Percentiles rank a stretch among this genome's conserved stretches.
Conservation (phyloP, 2,113 vertebrate genomes). For the human (Homo sapiens) region GRCh38 chr3:114412001-114412500, state of each 20-base stretch:
- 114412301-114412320: neutral
- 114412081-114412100: neutral
- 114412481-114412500: constrained; percentile 2
- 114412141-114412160: neutral
- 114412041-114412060: neutral
- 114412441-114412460: neutral
- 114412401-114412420: neutral
- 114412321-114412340: neutral
- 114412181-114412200: neutral
- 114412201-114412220: neutral
- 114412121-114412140: neutral
- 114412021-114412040: neutral
- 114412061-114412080: neutral
- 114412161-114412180: neutral
- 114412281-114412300: neutral
- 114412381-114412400: constrained; percentile 22
- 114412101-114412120: neutral
- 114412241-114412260: constrained; percentile 1
- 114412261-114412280: neutral
- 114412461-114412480: neutral
- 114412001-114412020: neutral
- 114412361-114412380: neutral
- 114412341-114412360: neutral
- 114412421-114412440: neutral
- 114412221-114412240: neutral